Conservation (phyloP, 2,113 vertebrate species). For the Hippocampus guttulatus region DNA sequence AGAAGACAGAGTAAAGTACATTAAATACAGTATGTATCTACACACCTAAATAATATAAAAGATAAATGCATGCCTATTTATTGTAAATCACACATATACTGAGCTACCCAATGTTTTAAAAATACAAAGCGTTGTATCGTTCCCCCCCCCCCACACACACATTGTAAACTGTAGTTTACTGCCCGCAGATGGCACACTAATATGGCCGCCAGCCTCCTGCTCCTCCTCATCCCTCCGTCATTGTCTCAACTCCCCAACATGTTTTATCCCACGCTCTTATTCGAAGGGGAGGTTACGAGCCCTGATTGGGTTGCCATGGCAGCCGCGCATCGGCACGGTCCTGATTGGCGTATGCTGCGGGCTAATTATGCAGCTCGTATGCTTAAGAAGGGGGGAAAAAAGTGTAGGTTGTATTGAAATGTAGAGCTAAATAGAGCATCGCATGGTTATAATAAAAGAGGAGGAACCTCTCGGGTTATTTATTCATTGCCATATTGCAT, state of each 20-base stretch:
- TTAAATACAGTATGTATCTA: conserved; percentile 6
- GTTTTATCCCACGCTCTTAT: conserved; percentile 71
- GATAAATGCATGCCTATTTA: background rate
- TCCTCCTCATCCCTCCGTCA: conserved; percentile 35
- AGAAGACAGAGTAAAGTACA: background rate
- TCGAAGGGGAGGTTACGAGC: conserved; percentile 32
- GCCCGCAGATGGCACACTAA: conserved; percentile 29
- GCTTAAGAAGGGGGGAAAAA: conserved; percentile 50
- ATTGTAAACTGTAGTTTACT: conserved; percentile 31
- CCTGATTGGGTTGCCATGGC: conserved; percentile 65
- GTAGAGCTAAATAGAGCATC: conserved; percentile 52
- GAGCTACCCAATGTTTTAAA: background rate
- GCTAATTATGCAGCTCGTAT: conserved; percentile 74
- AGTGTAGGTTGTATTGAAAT: conserved; percentile 67
- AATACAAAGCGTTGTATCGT: background rate
- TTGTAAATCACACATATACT: background rate
- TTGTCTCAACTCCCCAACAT: conserved; percentile 60
- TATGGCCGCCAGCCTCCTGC: background rate
- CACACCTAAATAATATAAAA: background rate
- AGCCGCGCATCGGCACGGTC: conserved; percentile 66
- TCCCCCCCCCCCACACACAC: background rate
- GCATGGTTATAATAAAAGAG: conserved; percentile 56
- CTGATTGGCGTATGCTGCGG: conserved; percentile 67
- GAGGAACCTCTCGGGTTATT: conserved; percentile 19
- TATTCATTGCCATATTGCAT: conserved; percentile 3